phyloP scores from a whole-genome alignment of 2,888 invertebrate species.

The Dendrolimus pini region DNA sequence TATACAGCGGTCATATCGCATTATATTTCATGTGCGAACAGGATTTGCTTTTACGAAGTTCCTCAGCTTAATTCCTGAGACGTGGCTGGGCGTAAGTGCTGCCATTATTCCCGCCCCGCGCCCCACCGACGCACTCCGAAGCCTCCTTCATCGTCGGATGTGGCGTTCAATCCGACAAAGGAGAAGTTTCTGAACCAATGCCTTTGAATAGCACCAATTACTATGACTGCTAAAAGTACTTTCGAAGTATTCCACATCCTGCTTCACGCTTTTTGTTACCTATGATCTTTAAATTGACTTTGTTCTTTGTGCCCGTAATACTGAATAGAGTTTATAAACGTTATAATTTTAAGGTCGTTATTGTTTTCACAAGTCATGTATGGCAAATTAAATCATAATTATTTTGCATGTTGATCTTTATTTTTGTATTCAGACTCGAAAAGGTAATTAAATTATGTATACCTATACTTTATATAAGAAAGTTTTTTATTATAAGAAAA shows the following conservation, averaged over 20 bases:
- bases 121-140: constrained; percentile 10
- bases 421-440: no score
- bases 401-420: no score
- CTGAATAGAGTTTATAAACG: neutral
- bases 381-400: no score
- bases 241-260: constrained; percentile 16
- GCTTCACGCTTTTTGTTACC: neutral
- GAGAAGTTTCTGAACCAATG: constrained; percentile 59
- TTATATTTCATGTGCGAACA: constrained; percentile 71
- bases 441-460: no score
- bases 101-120: constrained; percentile 53
- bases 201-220: constrained; percentile 55
- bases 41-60: constrained; percentile 75
- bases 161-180: constrained; percentile 53
- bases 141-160: constrained; percentile 26
- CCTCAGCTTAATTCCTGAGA: constrained; percentile 74
- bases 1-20: constrained; percentile 65
- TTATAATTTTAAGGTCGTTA: no score
- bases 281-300: constrained; percentile 4
- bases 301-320: neutral
- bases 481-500: no score
- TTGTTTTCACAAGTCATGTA: no score
- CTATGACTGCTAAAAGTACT: constrained; percentile 21
- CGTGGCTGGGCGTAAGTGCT: constrained; percentile 69
- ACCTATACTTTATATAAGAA: no score